Base-by-base conservation (phyloP, 1,140 invertebrate species). In the Lordiphosa stackelbergi region DNA sequence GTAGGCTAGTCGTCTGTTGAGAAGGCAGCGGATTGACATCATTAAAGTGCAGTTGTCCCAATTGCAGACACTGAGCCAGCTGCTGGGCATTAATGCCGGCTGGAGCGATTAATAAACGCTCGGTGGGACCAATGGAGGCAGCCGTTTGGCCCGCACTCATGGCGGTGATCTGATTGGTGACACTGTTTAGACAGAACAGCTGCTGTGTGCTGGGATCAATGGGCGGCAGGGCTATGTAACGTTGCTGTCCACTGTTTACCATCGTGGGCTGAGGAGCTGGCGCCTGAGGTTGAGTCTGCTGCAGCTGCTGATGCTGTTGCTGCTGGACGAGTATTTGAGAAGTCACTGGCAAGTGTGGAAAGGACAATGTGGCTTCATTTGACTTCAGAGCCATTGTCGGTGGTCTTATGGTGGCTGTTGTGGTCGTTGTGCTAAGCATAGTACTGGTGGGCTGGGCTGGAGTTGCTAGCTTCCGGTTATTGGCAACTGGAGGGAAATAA, bases 81-180 rank as follows among this genome's bases (percentile, higher is more conserved):
- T 88, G 87, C 34, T 88, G 87, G 1, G 86, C 85, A 70, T 88
- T 88, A 5, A 88, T 88, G 10, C 86, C 86, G 0, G 85, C 85
- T 0, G 87, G 86, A 1, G 85, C 87, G 38, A 88, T 88, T 5
- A 88, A 41, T 37, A 88, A 36, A 2, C 87, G 71, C 58, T 88
- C 87, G 47, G 85, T 75, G 34, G 87, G 86, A 9, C 81, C 81
- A 42, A 88, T 79, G 7, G 86, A 83, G 0, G 87, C 86, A 0
- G 86, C 71, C 4, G 87, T 88, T 51, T 88, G 85, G 1, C 69
- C 73, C 4, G 87, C 73, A 61, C 74, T 87, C 38, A 88, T 85
- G 13, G 85, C 85, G 16, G 87, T 88, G 5, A 88, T 88, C 45
- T 88, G 86, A 61, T 88, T 88, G 31, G 72, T 88, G 0, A 86